phyloP scores from a whole-genome alignment of 2,888 invertebrate genomes.

The Conomelus anceps region DNA sequence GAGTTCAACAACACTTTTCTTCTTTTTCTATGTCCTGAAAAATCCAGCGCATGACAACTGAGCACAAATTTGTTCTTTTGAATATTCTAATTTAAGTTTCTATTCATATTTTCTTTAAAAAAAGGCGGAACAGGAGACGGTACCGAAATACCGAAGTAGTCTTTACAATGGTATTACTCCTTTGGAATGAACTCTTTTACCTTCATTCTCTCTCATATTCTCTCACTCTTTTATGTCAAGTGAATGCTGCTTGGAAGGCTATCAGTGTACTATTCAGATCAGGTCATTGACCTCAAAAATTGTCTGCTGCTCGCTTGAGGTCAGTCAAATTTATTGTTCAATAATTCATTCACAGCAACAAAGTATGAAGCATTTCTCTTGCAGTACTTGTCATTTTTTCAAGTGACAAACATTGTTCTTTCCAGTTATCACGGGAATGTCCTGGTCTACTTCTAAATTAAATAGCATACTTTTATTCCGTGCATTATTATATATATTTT shows the following conservation, averaged over 20 bases:
- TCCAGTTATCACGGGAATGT: not conserved
- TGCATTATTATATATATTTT: too few relatives aligned
- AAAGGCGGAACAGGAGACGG: not conserved
- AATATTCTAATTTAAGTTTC: not conserved
- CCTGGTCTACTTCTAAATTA: too few relatives aligned
- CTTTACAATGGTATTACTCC: not conserved
- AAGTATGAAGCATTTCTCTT: not conserved
- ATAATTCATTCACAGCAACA: not conserved
- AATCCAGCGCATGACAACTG: not conserved
- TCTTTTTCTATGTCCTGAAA: not conserved
- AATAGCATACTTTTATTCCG: too few relatives aligned
- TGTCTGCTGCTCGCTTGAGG: not conserved
- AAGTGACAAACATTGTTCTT: not conserved
- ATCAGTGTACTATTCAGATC: not conserved
- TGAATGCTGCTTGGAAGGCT: not conserved
- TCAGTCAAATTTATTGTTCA: not conserved
- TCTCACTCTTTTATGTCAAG: not conserved
- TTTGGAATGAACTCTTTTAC: not conserved
- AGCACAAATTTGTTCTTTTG: not conserved
- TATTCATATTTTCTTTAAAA: not conserved
- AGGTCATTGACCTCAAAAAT: not conserved
- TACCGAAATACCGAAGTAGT: not conserved
- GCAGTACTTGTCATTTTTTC: not conserved
- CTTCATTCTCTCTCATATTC: not conserved
- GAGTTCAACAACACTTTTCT: not conserved